A percentile compares a stretch with the other conserved stretches of the same genome.
Conservation (phyloP, 92 coral and sea anemone species). For the Epizoanthus stellaris region DNA sequence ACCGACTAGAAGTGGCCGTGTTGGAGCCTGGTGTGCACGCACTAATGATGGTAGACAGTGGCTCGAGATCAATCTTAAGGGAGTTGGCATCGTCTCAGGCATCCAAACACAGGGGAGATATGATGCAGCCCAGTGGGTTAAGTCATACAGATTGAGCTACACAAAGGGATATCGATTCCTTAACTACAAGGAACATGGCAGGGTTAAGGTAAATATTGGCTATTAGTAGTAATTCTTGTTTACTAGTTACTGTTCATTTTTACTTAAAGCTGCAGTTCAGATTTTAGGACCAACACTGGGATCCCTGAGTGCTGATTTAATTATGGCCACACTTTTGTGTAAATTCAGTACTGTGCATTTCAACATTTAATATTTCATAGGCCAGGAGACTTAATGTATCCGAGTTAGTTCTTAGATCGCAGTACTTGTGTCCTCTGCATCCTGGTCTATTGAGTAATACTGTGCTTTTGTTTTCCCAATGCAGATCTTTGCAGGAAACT, state of each 20-base stretch:
- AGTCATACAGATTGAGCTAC: slow-evolving; percentile 56
- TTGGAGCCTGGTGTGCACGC: slow-evolving; percentile 76
- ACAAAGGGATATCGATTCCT: slow-evolving; percentile 56
- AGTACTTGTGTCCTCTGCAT: too few species aligned
- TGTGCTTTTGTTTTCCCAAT: not conserved
- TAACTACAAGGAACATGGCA: slow-evolving; percentile 63
- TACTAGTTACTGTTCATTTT: too few species aligned
- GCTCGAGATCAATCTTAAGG: slow-evolving; percentile 66
- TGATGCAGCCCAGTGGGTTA: slow-evolving; percentile 72
- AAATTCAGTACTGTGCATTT: too few species aligned
- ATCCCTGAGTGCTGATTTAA: too few species aligned
- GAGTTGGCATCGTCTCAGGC: slow-evolving; percentile 64
- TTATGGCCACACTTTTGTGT: too few species aligned
- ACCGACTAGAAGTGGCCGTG: slow-evolving; percentile 39
- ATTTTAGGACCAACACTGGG: too few species aligned
- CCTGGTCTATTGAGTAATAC: not conserved
- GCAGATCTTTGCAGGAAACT: slow-evolving; percentile 40
- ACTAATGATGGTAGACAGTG: slow-evolving; percentile 57
- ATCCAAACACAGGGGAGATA: slow-evolving; percentile 74
- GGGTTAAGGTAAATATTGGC: slow-evolving; percentile 53
- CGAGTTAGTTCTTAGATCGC: too few species aligned
- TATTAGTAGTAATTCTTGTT: not conserved
- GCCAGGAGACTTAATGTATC: too few species aligned
- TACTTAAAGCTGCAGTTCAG: too few species aligned
- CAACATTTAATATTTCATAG: too few species aligned